Percentiles rank a stretch among this genome's conserved stretches.
phyloP scores from a whole-genome alignment of 2,113 vertebrate species.

The Sinocyclocheilus rhinocerous region DNA sequence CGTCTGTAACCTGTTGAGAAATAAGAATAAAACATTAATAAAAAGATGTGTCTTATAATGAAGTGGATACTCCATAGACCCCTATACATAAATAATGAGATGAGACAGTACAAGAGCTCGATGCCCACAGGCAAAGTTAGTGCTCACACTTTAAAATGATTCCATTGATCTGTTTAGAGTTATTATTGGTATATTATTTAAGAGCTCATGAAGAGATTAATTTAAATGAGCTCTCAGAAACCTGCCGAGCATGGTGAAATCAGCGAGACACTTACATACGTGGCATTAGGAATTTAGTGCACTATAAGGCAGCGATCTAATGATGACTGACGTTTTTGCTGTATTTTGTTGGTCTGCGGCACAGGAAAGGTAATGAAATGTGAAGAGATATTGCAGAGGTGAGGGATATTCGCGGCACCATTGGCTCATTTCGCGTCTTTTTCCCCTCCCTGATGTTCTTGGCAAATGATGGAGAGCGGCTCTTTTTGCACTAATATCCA shows the following conservation, averaged over 20 bases:
- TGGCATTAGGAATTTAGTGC: constrained; percentile 22
- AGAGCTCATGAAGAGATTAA: constrained; percentile 47
- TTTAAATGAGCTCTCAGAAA: constrained; percentile 49
- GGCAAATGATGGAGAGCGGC: constrained; percentile 63
- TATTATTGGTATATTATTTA: constrained; percentile 61
- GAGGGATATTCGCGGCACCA: constrained; percentile 62
- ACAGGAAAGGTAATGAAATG: constrained; percentile 67
- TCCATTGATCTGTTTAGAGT: constrained; percentile 63
- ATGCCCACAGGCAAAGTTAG: constrained; percentile 47
- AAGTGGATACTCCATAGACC: constrained; percentile 35
- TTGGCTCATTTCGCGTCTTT: constrained; percentile 35
- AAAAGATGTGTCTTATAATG: constrained; percentile 56
- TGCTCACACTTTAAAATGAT: constrained; percentile 60
- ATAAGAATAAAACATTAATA: constrained; percentile 46
- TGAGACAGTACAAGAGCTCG: constrained; percentile 8
- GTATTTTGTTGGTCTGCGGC: constrained; percentile 58
- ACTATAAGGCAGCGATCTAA: constrained; percentile 60
- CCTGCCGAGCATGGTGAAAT: constrained; percentile 61
- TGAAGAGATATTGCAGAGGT: constrained; percentile 65
- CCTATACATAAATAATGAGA: constrained; percentile 35
- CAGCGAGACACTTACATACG: constrained; percentile 52
- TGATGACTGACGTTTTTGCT: constrained; percentile 64
- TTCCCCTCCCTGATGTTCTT: constrained; percentile 47
- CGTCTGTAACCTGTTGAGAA: constrained; percentile 88
- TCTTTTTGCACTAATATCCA: constrained; percentile 69